Conservation (phyloP, 2,113 vertebrate genomes). For the Rhizomys pruinosus region DNA sequence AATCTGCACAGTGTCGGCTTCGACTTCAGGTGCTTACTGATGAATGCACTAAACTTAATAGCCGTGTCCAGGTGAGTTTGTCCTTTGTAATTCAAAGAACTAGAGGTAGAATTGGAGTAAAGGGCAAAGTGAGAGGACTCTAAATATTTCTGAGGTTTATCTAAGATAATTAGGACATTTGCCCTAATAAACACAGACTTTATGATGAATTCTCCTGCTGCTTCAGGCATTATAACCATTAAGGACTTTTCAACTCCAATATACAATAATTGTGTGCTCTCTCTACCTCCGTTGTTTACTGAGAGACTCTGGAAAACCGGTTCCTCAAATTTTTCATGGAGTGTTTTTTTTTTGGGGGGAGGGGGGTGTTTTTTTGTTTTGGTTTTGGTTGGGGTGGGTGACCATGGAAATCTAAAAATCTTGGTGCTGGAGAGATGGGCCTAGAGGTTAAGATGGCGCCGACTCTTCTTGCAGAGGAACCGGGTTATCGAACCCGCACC, state of each 20-base stretch:
- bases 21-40: constrained; percentile 93
- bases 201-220: neutral
- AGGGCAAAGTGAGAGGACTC: neutral
- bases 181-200: neutral
- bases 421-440: no score
- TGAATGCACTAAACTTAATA: constrained; percentile 91
- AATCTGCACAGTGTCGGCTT: constrained; percentile 94
- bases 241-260: neutral
- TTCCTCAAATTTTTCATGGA: constrained; percentile 24
- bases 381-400: no score
- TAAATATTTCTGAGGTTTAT: constrained; percentile 5
- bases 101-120: neutral
- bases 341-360: no score
- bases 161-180: constrained; percentile 16
- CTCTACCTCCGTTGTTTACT: neutral
- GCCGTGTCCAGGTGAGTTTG: constrained; percentile 93
- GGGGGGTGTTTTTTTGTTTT: no score
- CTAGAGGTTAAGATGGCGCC: no score
- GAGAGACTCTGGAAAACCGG: neutral
- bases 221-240: neutral
- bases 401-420: no score
- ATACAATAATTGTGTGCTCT: constrained; percentile 8
- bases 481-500: no score
- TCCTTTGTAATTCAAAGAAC: neutral
- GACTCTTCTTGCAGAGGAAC: no score